phyloP scores from a whole-genome alignment of 1,140 invertebrate species.

The Tenebrio molitor region DNA sequence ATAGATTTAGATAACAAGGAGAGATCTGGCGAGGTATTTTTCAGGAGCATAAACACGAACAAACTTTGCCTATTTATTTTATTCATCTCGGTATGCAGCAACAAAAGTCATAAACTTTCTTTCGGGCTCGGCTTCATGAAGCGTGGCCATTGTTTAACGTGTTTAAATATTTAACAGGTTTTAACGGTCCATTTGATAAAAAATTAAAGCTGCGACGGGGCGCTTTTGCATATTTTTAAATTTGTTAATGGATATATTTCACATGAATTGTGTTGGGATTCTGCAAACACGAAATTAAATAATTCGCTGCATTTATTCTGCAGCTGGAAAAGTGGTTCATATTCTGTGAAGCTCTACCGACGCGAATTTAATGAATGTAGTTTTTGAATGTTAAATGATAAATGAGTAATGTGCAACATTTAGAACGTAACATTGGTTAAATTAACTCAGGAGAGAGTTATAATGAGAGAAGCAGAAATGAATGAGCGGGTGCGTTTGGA shows the following conservation, averaged over 20 bases:
- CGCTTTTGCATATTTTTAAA: constrained; percentile 10
- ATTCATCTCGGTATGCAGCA: constrained; percentile 23
- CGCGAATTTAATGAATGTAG: too few relatives aligned
- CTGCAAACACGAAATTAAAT: not conserved
- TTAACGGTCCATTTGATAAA: constrained; percentile 18
- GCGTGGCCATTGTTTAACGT: constrained; percentile 17
- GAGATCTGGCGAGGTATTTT: not conserved
- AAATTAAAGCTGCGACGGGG: not conserved
- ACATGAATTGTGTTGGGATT: not conserved
- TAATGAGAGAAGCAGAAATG: too few relatives aligned
- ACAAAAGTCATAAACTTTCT: constrained; percentile 34
- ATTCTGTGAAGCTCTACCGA: too few relatives aligned
- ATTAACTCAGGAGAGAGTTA: too few relatives aligned
- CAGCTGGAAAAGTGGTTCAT: too few relatives aligned
- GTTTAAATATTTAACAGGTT: constrained; percentile 28
- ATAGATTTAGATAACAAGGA: constrained; percentile 24
- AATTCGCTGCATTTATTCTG: too few relatives aligned
- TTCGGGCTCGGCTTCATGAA: constrained; percentile 7
- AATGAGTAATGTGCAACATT: too few relatives aligned
- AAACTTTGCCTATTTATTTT: constrained; percentile 29
- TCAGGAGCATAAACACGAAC: not conserved
- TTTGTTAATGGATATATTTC: constrained; percentile 2
- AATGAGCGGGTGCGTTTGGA: too few relatives aligned
- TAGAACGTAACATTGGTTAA: too few relatives aligned
- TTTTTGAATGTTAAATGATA: too few relatives aligned